phyloP scores from a whole-genome alignment of 2,797 vertebrate genomes.

The Oreochromis mossambicus region DNA sequence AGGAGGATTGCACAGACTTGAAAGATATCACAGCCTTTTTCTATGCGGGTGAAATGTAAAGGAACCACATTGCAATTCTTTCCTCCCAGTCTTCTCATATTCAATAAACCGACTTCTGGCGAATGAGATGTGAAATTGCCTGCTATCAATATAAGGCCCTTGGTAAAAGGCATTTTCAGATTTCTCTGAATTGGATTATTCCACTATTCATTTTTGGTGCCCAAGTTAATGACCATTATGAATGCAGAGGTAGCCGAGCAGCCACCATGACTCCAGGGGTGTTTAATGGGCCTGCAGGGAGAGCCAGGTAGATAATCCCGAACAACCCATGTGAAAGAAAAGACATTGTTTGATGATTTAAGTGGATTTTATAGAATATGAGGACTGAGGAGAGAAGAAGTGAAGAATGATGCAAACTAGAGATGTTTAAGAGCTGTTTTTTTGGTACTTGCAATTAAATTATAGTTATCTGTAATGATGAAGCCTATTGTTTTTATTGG shows the following conservation, averaged over 20 bases:
- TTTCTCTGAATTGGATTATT: slow-evolving; percentile 69
- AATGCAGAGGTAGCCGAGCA: slow-evolving; percentile 58
- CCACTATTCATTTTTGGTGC: slow-evolving; percentile 61
- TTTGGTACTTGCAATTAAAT: not conserved
- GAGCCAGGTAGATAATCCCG: slow-evolving; percentile 56
- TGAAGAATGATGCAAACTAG: not conserved
- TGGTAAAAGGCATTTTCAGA: slow-evolving; percentile 65
- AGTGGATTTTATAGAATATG: slow-evolving; percentile 22
- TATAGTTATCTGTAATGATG: not conserved
- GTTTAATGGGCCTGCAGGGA: slow-evolving; percentile 58
- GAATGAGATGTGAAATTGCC: slow-evolving; percentile 76
- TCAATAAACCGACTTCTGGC: slow-evolving; percentile 68
- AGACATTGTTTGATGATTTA: slow-evolving; percentile 44
- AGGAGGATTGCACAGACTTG: slow-evolving; percentile 19
- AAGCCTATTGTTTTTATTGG: not conserved
- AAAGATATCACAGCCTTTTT: slow-evolving; percentile 40
- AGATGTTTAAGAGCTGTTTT: not conserved
- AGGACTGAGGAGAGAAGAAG: not conserved
- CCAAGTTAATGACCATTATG: slow-evolving; percentile 71
- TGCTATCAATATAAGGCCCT: slow-evolving; percentile 59
- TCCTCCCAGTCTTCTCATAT: slow-evolving; percentile 55
- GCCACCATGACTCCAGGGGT: slow-evolving; percentile 49
- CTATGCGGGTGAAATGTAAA: slow-evolving; percentile 56
- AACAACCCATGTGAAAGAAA: slow-evolving; percentile 51
- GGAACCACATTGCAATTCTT: slow-evolving; percentile 51